phyloP scores from a whole-genome alignment of 2,797 vertebrate genomes.

The Pseudochaenichthys georgianus region DNA sequence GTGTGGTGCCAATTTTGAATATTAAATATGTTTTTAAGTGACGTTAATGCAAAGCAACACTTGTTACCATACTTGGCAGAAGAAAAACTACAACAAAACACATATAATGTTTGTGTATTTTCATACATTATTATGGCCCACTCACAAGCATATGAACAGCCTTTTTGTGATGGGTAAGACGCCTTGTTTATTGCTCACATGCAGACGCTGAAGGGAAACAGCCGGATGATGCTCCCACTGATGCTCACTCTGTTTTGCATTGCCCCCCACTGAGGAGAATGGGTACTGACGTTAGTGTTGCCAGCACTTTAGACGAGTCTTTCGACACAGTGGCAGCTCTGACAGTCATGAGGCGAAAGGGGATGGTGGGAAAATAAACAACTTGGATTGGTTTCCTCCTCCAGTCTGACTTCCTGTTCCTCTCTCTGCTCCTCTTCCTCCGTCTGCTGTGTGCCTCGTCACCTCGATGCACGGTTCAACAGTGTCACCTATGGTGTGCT shows the following conservation, averaged over 20 bases:
- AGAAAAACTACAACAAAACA: too few relatives aligned
- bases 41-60: too few relatives aligned
- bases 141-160: too few relatives aligned
- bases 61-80: too few relatives aligned
- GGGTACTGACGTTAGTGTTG: constrained; percentile 56
- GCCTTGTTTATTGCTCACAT: not conserved
- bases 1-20: too few relatives aligned
- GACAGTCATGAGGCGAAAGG: constrained; percentile 40
- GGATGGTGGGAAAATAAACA: constrained; percentile 54
- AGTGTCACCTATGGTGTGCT: constrained; percentile 73
- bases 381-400: constrained; percentile 16
- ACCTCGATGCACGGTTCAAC: constrained; percentile 62
- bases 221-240: not conserved
- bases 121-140: not conserved
- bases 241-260: constrained; percentile 39
- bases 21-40: too few relatives aligned
- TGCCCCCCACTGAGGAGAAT: constrained; percentile 63
- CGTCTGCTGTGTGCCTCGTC: constrained; percentile 1
- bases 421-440: not conserved
- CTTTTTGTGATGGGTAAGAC: not conserved
- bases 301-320: constrained; percentile 6
- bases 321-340: constrained; percentile 46
- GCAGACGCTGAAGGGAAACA: not conserved
- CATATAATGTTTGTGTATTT: too few relatives aligned
- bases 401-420: not conserved